Percentiles rank a stretch among this genome's conserved stretches.
These are phyloP conservation scores for Azorinus chamasolen DNA, from an alignment of 2,888 invertebrate species.

Conservation along the genomic window DNA sequence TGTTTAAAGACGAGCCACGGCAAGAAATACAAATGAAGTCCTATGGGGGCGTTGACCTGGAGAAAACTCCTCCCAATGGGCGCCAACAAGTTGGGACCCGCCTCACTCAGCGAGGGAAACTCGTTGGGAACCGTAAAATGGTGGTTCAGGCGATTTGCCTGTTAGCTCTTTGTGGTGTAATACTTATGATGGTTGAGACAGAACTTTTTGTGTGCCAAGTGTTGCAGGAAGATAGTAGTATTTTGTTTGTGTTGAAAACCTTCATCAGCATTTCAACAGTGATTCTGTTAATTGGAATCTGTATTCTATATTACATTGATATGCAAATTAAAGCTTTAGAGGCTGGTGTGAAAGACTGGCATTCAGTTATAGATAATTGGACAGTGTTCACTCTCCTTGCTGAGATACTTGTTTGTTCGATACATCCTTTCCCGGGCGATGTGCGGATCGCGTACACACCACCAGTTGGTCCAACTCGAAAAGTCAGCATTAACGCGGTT, in stretches of 20 bases:
- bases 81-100: conserved; percentile 61
- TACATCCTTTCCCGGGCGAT: conserved; percentile 80
- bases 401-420: conserved; percentile 74
- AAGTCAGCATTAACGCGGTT: conserved; percentile 75
- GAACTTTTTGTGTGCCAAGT: conserved; percentile 71
- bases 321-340: conserved; percentile 71
- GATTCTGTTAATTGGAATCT: conserved; percentile 72
- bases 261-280: conserved; percentile 72
- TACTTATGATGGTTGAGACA: conserved; percentile 79
- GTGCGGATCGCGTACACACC: conserved; percentile 65
- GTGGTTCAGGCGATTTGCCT: conserved; percentile 74
- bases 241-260: conserved; percentile 70
- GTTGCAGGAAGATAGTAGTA: conserved; percentile 53
- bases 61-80: conserved; percentile 4
- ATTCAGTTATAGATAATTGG: conserved; percentile 69
- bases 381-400: conserved; percentile 65
- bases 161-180: conserved; percentile 72
- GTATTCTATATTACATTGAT: conserved; percentile 69
- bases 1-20: conserved; percentile 47
- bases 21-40: conserved; percentile 26
- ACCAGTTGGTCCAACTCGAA: conserved; percentile 52
- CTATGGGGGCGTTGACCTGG: conserved; percentile 45
- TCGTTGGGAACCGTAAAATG: conserved; percentile 65
- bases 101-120: conserved; percentile 61
- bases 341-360: conserved; percentile 74